Evolutionary conservation across 2,797 vertebrate genomes (phyloP), one percentile per base, ranked within the genome.

Genomic region (Falco peregrinus): DNA sequence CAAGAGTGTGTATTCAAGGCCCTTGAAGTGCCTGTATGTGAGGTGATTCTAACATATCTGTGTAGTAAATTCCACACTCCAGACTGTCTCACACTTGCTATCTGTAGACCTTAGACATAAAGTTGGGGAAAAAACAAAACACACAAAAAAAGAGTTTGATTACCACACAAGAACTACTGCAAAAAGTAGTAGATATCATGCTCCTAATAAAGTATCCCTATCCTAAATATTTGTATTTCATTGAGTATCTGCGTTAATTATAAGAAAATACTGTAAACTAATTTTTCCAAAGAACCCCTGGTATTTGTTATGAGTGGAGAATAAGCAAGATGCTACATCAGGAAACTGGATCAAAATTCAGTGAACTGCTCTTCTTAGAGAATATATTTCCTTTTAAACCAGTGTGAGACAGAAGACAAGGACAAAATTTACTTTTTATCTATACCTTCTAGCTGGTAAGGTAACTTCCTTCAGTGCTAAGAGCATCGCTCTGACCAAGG

Each of bases 71-170:
- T 60, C 61, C 13, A 28, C 0, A 0, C 8, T 83, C 22, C 47
- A 79, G 57, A 35, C 28, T 48, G n/a, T 41, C 10, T 3, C 20
- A 65, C 12, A 29, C 7, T n/a, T 73, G 4, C 16, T 71, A 18
- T 59, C 28, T 81, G 12, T 33, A 57, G 65, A 67, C 6, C 14
- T 64, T 16, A 54, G 8, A 3, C 13, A 29, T 47, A 74, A 86
- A 60, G 6, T 29, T 3, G 3, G 35, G 25, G 8, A 65, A 14
- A 68, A 85, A 80, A 77, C 29, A 63, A 81, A 68, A 39, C 3
- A 64, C 25, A 22, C 3, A 48, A 33, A 67, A 78, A 68, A 31
- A 1, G 0, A 28, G 4, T 41, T 77, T 53, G 6, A 1, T 41
- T 70, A 8, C 10, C 37, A 31, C 33, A 65, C 5, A 74, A n/a